Evolutionary conservation across 2,113 vertebrate genomes (phyloP), one percentile per base, ranked within the genome.

Genomic region (Ptilonorhynchus violaceus): DNA sequence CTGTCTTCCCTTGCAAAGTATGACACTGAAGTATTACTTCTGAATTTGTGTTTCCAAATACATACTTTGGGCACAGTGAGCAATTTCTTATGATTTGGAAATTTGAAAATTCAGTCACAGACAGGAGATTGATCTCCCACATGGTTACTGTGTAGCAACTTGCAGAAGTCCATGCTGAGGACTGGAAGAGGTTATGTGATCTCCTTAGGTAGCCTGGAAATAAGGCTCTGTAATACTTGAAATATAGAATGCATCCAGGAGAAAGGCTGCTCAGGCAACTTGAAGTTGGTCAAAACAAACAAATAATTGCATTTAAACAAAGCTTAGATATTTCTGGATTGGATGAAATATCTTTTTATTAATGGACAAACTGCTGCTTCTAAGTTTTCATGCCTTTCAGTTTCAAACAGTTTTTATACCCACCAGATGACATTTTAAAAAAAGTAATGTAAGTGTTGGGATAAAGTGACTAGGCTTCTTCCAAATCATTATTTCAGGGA

Each of bases 21-120:
- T 33, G 4, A 22, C 17, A 23, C 23, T 0, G 0, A 69, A 70
- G 15, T 63, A 31, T n/a, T 80, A 12, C 47, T 52, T 77, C 25
- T 70, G 42, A 59, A 23, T 76, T 86, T 53, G 8, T 1, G 0
- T 67, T 87, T 88, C 41, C 33, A 58, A 37, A 60, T 78, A 8
- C 3, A 5, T 70, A 20, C 24, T 74, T 74, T 70, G 49, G 68
- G 27, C 10, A 50, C 12, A 35, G 31, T 22, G 76, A 77, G 15
- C 7, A 59, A 42, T 86, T 88, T 60, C 6, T 62, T 24, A 28
- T 28, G 18, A 27, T 80, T 46, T 86, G 31, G 13, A 83, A 53
- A 10, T 62, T 37, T 80, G 15, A 83, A 56, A 68, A 53, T 25
- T 41, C 75, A 58, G 2, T 59, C 27, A 9, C 20, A 64, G 46